A percentile compares a stretch with the other conserved stretches of the same genome.
Evolutionary conservation across 2,797 vertebrate genomes (phyloP).

Genomic region (Dendrocincla fuliginosa): DNA sequence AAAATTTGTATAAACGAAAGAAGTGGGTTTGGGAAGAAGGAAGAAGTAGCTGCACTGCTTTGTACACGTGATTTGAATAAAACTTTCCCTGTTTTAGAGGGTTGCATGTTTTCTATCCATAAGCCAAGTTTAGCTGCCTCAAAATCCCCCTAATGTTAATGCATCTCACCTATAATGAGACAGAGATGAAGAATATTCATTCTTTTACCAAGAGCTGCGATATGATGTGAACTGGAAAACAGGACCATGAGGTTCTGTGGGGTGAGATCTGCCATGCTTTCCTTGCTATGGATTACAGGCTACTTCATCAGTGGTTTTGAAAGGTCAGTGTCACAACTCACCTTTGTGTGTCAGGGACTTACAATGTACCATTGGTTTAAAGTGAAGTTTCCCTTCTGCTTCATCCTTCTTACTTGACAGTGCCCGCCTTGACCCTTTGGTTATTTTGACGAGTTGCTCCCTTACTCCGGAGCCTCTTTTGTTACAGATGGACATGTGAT

Average conservation of each 20-base stretch:
- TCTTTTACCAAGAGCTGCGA: background rate
- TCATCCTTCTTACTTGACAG: background rate
- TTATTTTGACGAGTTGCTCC: background rate
- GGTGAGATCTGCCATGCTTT: background rate
- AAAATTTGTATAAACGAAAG: background rate
- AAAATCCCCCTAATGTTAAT: background rate
- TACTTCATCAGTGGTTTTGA: background rate
- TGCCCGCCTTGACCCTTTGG: background rate
- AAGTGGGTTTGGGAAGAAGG: accelerated
- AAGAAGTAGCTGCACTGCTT: background rate
- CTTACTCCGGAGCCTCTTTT: background rate
- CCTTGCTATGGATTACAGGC: background rate
- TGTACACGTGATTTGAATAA: background rate
- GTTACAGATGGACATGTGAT: accelerated
- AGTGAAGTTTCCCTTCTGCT: background rate
- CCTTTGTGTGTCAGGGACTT: background rate
- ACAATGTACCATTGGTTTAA: background rate
- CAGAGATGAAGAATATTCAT: background rate
- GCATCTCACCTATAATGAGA: background rate
- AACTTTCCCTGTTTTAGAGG: accelerated
- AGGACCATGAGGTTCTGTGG: accelerated
- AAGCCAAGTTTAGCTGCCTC: background rate
- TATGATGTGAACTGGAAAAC: background rate
- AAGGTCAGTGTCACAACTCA: background rate
- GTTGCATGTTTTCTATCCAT: background rate